Evolutionary conservation across 2,888 invertebrate genomes (phyloP), one percentile per base, ranked within the genome.

Genomic region (Cosmorhoe ocellata): DNA sequence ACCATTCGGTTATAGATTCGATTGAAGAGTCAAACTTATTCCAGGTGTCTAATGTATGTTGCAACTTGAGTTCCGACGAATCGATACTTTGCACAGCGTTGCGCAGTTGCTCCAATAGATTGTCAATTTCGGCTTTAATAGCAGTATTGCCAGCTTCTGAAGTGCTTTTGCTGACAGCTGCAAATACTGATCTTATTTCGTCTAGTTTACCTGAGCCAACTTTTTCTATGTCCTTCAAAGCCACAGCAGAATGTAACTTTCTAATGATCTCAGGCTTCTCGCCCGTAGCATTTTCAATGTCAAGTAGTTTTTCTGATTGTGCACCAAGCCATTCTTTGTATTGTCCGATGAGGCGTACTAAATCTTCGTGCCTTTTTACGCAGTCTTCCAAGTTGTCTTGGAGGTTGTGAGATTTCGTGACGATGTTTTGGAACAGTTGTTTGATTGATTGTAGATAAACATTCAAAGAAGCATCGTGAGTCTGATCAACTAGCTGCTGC

Each of bases 371-470:
- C 63, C 95, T 95, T 60, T 95, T 94, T 0, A 97, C 97, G 72
- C 97, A 96, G 45, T 94, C 94, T 66, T 97, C 97, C 45, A 98
- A 90, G 76, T 96, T 96, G 44, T 94, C 93, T 61, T 98, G 90
- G 1, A 98, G 91, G 72, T 96, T 96, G 78, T 96, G 95, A 1
- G 96, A 98, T 84, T 97, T 97, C 0, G 93, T 91, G 0, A 96
- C 96, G 62, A 98, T 97, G 61, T 95, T 95, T 67, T 95, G 94
- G 85, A 97, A 98, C 12, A 98, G 86, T 71, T 96, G 94, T 72
- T 96, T 97, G 22, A 98, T 97, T 0, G 97, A 97, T 68, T 96
- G 94, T 5, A 97, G 84, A 72, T 97, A 97, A 0, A 95, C 93
- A 74, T 96, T 96, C 27, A 98, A 86, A 0, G 96, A 96, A 56